These are phyloP conservation scores for Lasius platythorax DNA, from an alignment of 2,888 invertebrate species.

Conservation along the genomic window DNA sequence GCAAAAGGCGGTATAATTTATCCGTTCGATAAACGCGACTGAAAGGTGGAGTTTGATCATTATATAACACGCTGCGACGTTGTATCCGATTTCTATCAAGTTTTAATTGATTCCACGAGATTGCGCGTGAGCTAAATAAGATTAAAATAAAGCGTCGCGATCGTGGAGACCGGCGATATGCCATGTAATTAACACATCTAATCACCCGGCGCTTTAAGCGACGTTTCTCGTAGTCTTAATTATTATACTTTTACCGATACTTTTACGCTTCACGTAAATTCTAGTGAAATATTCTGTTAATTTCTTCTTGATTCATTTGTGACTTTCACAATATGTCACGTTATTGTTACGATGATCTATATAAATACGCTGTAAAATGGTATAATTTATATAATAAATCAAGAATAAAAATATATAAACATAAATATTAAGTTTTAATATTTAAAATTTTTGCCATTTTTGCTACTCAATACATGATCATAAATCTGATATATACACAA, in stretches of 20 bases:
- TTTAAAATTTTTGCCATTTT: not conserved
- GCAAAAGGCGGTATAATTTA: not conserved
- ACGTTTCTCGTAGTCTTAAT: constrained; percentile 9
- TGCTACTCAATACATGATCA: not conserved
- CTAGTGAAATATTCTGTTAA: constrained; percentile 11
- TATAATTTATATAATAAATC: not conserved
- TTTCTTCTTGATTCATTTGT: not conserved
- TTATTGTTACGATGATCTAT: not conserved
- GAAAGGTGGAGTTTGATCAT: constrained; percentile 17
- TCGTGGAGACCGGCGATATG: not conserved
- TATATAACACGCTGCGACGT: not conserved
- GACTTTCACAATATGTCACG: not conserved
- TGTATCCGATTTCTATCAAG: constrained; percentile 42
- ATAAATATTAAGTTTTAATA: not conserved
- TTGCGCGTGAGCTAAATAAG: constrained; percentile 44
- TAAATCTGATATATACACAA: not conserved
- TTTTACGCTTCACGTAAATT: constrained; percentile 3
- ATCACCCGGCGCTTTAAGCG: constrained; percentile 21
- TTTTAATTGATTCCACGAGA: constrained; percentile 56
- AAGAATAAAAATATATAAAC: not conserved
- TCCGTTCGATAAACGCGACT: not conserved
- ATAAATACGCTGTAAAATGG: not conserved
- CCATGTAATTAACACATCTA: constrained; percentile 47
- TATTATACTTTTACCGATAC: not conserved
- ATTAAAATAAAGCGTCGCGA: constrained; percentile 48